Conservation (phyloP, 2,113 vertebrate genomes). For the Tringa solitaria region DNA sequence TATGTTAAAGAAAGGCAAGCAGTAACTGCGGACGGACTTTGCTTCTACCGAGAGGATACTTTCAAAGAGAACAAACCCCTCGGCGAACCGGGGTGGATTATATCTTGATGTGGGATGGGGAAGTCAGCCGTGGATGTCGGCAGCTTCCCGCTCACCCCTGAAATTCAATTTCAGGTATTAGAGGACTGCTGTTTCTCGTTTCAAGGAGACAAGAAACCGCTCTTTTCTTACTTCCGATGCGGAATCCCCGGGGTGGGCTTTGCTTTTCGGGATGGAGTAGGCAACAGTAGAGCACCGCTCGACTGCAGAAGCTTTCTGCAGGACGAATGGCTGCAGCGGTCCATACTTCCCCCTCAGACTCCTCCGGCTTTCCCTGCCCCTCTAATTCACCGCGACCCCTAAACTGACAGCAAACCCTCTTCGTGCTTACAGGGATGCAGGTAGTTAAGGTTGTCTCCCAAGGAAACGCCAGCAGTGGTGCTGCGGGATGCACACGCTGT, state of each 20-base stretch:
- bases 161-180: neutral
- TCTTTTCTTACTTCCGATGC: neutral
- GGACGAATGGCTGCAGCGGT: neutral
- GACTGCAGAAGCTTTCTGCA: conserved; percentile 40
- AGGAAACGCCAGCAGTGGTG: neutral
- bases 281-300: neutral
- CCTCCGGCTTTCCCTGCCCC: neutral
- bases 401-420: neutral
- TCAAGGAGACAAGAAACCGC: neutral
- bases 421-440: neutral
- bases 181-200: neutral
- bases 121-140: neutral
- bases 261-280: neutral
- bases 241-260: neutral
- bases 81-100: neutral
- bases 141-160: neutral
- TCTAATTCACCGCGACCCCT: neutral
- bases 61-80: neutral
- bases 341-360: neutral
- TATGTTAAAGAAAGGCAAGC: neutral
- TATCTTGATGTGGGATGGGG: neutral
- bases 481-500: neutral
- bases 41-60: neutral
- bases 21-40: neutral
- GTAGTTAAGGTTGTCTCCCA: neutral